A percentile compares a stretch with the other conserved stretches of the same genome.
Conservation (phyloP, 2,113 vertebrate species). For the Bufo bufo region DNA sequence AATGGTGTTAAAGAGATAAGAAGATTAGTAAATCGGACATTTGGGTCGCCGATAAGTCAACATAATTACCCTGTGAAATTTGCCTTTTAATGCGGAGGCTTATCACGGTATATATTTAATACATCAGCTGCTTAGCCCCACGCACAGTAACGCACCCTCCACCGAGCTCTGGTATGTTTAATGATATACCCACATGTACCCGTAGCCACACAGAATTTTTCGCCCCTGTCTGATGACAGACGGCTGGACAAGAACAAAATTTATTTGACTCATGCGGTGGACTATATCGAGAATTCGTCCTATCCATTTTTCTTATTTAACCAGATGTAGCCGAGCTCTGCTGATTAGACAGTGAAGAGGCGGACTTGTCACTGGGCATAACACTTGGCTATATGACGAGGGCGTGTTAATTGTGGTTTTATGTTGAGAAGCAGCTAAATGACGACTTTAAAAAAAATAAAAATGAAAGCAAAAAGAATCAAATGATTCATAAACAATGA, state of each 20-base stretch:
- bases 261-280: background rate
- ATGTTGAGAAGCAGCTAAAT: no score
- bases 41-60: conserved; percentile 12
- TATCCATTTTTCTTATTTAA: background rate
- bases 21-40: background rate
- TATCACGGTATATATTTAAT: conserved; percentile 51
- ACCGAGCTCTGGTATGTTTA: background rate
- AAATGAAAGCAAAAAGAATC: no score
- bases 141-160: background rate
- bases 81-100: conserved; percentile 26
- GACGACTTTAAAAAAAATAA: no score
- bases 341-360: no score
- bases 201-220: conserved; percentile 31
- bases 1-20: conserved; percentile 26
- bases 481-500: no score
- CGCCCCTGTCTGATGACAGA: conserved; percentile 44
- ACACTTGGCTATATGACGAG: no score
- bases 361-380: no score
- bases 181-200: conserved; percentile 46
- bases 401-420: no score
- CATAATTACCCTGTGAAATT: conserved; percentile 24
- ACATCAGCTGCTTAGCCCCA: conserved; percentile 44
- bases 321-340: no score
- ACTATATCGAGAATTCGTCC: background rate
- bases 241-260: no score